A percentile compares a stretch with the other conserved stretches of the same genome.
Conservation (phyloP, 2,113 vertebrate species). For the Sterrhoptilus dennistouni region DNA sequence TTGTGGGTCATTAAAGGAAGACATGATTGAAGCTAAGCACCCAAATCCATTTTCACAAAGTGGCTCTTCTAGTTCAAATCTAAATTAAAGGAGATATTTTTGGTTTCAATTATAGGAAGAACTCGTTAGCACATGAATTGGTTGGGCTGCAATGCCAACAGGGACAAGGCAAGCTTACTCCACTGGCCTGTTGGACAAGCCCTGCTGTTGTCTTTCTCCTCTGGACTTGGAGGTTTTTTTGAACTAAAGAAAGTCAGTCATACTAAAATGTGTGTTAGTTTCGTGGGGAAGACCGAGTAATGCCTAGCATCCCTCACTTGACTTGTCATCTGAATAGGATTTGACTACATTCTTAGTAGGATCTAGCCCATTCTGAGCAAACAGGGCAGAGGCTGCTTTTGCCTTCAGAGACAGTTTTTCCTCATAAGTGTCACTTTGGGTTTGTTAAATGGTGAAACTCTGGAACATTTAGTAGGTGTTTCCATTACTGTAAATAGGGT, state of each 20-base stretch:
- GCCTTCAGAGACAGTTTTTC: background rate
- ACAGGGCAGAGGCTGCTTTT: background rate
- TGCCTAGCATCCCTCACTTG: background rate
- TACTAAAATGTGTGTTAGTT: background rate
- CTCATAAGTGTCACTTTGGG: background rate
- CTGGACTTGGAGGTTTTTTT: background rate
- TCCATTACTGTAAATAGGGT: background rate
- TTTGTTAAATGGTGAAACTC: background rate
- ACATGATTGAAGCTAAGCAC: background rate
- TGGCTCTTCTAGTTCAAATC: background rate
- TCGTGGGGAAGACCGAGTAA: background rate
- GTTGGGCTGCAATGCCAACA: background rate
- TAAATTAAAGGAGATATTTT: background rate
- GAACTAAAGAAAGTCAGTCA: background rate
- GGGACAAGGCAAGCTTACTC: background rate
- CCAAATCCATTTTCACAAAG: background rate
- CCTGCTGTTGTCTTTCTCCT: background rate
- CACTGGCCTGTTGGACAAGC: background rate
- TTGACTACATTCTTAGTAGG: background rate
- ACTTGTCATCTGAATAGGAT: background rate
- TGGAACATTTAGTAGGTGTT: conserved; percentile 6
- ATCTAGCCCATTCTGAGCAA: background rate
- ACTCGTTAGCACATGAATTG: background rate
- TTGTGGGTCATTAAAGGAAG: background rate
- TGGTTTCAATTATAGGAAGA: background rate